Percentiles rank a stretch among this genome's conserved stretches.
phyloP scores from a whole-genome alignment of 2,888 invertebrate genomes.

The Andrena bucephala region DNA sequence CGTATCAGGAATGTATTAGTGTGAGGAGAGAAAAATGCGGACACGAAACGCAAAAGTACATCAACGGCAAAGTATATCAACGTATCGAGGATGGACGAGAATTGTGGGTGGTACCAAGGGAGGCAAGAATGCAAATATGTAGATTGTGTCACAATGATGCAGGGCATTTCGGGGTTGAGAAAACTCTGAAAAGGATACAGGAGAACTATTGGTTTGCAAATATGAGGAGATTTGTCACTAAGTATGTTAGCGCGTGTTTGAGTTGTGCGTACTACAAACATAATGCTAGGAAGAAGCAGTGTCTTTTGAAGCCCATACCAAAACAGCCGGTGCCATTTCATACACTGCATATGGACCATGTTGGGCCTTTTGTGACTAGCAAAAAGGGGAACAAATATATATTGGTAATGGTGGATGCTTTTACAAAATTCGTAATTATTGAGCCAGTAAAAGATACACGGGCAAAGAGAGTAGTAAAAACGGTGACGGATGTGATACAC shows the following conservation, averaged over 20 bases:
- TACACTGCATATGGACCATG: no score
- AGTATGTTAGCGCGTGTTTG: background rate
- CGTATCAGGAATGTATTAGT: constrained; percentile 38
- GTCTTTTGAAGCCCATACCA: background rate
- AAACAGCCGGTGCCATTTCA: constrained; percentile 4
- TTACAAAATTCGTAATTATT: background rate
- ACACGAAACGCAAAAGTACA: no score
- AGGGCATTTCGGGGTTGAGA: constrained; percentile 3
- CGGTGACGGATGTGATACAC: no score
- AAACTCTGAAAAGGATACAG: background rate
- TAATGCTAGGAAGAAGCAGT: background rate
- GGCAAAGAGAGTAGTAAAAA: background rate
- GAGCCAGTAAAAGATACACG: constrained; percentile 11
- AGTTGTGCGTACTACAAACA: constrained; percentile 8
- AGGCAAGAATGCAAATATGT: constrained; percentile 9
- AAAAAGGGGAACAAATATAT: background rate
- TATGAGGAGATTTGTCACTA: background rate
- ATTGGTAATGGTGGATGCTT: background rate
- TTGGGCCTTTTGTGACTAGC: no score
- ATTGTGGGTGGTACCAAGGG: constrained; percentile 13
- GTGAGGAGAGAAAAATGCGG: constrained; percentile 4
- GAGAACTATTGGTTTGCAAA: constrained; percentile 10
- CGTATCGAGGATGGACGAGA: background rate
- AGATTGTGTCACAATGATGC: constrained; percentile 24
- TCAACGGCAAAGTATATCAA: background rate